Evolutionary conservation across 2,888 invertebrate genomes (phyloP).

Genomic region (Drosophila mulleri): DNA sequence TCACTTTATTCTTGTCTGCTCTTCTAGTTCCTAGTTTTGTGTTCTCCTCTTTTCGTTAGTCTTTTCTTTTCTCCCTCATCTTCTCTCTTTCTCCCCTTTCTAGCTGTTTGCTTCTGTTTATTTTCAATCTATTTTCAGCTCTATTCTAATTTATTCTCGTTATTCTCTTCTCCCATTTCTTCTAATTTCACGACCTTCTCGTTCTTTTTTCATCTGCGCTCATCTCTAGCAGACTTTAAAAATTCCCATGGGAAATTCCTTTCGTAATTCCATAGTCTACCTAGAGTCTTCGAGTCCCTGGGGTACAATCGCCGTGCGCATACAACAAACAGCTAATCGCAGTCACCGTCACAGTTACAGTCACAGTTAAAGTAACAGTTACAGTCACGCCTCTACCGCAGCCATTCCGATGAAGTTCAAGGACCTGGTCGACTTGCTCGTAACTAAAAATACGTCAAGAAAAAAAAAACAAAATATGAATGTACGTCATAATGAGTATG

Average conservation of each 20-base stretch:
- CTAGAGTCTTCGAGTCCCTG: neutral
- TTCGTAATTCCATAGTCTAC: neutral
- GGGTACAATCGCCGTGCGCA: neutral
- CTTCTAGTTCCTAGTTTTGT: too few relatives aligned
- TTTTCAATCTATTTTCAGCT: too few relatives aligned
- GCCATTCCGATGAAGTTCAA: slow-evolving; percentile 57
- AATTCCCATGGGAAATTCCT: slow-evolving; percentile 2
- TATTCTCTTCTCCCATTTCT: neutral
- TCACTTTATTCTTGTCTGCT: too few relatives aligned
- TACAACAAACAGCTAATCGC: slow-evolving; percentile 9
- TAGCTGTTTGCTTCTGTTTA: neutral
- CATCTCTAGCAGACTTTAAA: neutral
- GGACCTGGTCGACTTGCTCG: slow-evolving; percentile 47
- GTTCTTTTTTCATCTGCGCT: neutral
- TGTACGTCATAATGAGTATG: slow-evolving; percentile 71
- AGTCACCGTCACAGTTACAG: slow-evolving; percentile 9
- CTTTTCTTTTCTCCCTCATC: too few relatives aligned
- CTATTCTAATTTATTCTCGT: neutral
- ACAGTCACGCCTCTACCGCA: slow-evolving; percentile 13
- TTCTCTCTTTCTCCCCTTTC: too few relatives aligned
- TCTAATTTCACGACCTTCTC: neutral
- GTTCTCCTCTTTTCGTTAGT: too few relatives aligned
- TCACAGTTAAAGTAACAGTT: slow-evolving; percentile 14
- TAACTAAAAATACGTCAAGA: slow-evolving; percentile 59
- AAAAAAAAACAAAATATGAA: slow-evolving; percentile 13